phyloP scores from a whole-genome alignment of 1,140 invertebrate species.

The Littorina saxatilis region DNA sequence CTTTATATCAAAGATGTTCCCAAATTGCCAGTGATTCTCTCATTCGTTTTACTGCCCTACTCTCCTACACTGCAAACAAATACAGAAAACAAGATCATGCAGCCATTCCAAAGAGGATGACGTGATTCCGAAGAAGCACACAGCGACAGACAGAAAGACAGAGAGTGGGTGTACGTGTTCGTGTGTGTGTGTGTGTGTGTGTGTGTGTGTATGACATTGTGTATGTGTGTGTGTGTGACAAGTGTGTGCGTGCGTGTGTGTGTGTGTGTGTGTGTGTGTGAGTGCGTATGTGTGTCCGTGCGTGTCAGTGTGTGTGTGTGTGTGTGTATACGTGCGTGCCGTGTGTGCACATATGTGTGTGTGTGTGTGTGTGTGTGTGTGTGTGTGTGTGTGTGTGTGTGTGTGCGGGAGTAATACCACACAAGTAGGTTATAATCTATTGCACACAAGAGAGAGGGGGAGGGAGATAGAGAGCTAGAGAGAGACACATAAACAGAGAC shows the following conservation, averaged over 20 bases:
- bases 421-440: too few relatives aligned
- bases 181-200: conserved; percentile 6
- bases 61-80: too few relatives aligned
- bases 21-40: too few relatives aligned
- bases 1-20: too few relatives aligned
- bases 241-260: conserved; percentile 18
- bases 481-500: not conserved
- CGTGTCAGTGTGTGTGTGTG: not conserved
- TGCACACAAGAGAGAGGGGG: not conserved
- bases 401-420: not conserved
- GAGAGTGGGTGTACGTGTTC: not conserved
- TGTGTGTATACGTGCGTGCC: not conserved
- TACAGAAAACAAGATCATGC: too few relatives aligned
- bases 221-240: conserved; percentile 13
- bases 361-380: conserved; percentile 14
- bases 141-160: not conserved
- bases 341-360: not conserved
- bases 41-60: too few relatives aligned
- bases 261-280: conserved; percentile 20
- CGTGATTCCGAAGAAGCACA: not conserved
- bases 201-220: conserved; percentile 3
- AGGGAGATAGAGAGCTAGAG: not conserved
- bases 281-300: conserved; percentile 5
- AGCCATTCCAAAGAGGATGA: too few relatives aligned
- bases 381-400: conserved; percentile 14